Percentiles rank a stretch among this genome's conserved stretches.
phyloP scores from a whole-genome alignment of 2,113 vertebrate genomes.

The Podocnemis expansa region DNA sequence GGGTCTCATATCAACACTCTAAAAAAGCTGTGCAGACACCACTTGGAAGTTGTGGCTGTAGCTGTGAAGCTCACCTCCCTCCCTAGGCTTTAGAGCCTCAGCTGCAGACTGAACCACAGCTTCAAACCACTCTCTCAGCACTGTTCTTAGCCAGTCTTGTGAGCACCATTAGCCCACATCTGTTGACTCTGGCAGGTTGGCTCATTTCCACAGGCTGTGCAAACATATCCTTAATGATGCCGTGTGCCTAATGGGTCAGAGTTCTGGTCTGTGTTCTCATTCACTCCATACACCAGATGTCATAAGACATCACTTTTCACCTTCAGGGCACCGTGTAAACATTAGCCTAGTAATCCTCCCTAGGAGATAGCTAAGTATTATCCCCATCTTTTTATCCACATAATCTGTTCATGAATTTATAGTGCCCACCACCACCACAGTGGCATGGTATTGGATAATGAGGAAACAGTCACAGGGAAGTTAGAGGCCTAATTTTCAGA shows the following conservation, averaged over 20 bases:
- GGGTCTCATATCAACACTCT: background rate
- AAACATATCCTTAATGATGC: background rate
- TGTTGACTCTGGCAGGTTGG: background rate
- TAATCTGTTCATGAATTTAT: conserved; percentile 10
- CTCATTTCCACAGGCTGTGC: background rate
- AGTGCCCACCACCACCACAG: background rate
- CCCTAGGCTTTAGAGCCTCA: background rate
- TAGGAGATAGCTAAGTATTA: background rate
- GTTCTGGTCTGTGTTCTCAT: background rate
- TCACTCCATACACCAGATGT: background rate
- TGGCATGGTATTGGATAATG: fast-evolving
- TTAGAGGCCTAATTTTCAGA: background rate
- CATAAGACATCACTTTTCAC: background rate
- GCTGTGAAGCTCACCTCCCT: background rate
- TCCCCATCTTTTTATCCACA: background rate
- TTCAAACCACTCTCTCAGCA: background rate
- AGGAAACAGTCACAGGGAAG: fast-evolving
- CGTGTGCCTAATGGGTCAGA: background rate
- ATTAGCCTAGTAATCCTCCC: conserved; percentile 14
- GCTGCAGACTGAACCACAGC: background rate
- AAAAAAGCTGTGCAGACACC: background rate
- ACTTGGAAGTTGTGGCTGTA: background rate
- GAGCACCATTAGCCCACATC: background rate
- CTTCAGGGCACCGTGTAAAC: background rate
- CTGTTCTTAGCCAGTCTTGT: background rate